Percentiles rank a stretch among this genome's conserved stretches.
Evolutionary conservation across 1,140 invertebrate genomes (phyloP).

Genomic region (Pararge aegeria): DNA sequence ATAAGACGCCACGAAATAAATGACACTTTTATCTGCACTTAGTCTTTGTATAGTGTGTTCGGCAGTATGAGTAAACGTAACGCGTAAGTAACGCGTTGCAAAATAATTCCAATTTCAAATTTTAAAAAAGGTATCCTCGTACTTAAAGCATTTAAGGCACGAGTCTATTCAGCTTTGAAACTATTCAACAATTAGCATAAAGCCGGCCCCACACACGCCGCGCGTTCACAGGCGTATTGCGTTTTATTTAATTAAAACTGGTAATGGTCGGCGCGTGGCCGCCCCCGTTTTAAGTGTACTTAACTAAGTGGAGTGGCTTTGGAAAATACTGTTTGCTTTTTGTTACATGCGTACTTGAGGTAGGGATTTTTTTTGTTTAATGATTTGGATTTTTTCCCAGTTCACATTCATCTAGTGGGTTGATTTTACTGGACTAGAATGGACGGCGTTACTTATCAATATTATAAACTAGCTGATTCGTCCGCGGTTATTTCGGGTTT

Average conservation of each 20-base stretch:
- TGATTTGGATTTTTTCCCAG: conserved; percentile 6
- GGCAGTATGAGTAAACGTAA: no score
- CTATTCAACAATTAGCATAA: conserved; percentile 12
- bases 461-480: no score
- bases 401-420: no score
- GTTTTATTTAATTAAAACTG: conserved; percentile 26
- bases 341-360: conserved; percentile 6
- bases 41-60: no score
- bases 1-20: no score
- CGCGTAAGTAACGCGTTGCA: no score
- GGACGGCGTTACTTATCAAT: no score
- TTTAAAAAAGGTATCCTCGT: conserved; percentile 3
- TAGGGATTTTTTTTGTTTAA: conserved; percentile 17
- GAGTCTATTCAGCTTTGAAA: conserved; percentile 10
- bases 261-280: conserved; percentile 28
- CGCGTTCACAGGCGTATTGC: conserved; percentile 17
- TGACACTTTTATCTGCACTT: no score
- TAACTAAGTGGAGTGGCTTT: conserved; percentile 20
- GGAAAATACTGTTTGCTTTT: conserved; percentile 10
- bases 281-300: conserved; percentile 18
- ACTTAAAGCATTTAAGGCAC: conserved; percentile 12
- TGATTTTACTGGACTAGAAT: no score
- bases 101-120: not conserved
- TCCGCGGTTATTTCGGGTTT: no score
- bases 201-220: conserved; percentile 12